Evolutionary conservation across 2,797 vertebrate genomes (phyloP), one percentile per base, ranked within the genome.

Genomic region (Cynodonichthys magdalenae): DNA sequence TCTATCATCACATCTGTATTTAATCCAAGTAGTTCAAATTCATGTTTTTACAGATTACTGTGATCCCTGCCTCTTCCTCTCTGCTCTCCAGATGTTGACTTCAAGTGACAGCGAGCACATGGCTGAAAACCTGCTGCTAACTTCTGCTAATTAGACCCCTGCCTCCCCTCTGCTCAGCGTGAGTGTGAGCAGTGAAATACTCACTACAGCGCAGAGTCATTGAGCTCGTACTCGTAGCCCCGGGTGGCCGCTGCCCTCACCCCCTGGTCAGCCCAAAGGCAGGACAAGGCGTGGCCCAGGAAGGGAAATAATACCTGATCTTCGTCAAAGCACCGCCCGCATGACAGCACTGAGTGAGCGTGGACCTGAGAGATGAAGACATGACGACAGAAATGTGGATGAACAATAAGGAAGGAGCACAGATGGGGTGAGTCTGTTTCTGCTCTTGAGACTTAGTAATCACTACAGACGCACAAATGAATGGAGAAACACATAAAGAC

Each of bases 191-290:
- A n/a, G 17, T 58, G 24, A 39, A 53, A 44, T 76, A 91, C 92
- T 93, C 74, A 93, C 92, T 90, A 93, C 61, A 92, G 87, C 0
- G 92, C 91, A 0, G 92, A 93, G 88, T 93, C 90, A 45, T 92
- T 93, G 54, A 93, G 91, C 75, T 93, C 90, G 6, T 80, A 92
- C 84, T 92, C 91, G 15, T 90, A 92, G 7, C 91, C 91, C 1
- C 91, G 75, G 45, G 85, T 66, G 0, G 80, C 86, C 0, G 91
- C 88, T 0, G 79, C 71, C 63, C 81, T 79, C 65, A 93, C 91
- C 0, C 90, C 89, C 48, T 82, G 83, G 88, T 92, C 90, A 0
- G 72, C 85, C 90, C 90, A 91, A 71, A 92, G 80, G 60, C 87
- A 91, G 85, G 78, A 81, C 46, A 91, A 73, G 69, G 90, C 90